A percentile compares a stretch with the other conserved stretches of the same genome.
phyloP scores from a whole-genome alignment of 2,113 vertebrate species.

The Alexandromys fortis region DNA sequence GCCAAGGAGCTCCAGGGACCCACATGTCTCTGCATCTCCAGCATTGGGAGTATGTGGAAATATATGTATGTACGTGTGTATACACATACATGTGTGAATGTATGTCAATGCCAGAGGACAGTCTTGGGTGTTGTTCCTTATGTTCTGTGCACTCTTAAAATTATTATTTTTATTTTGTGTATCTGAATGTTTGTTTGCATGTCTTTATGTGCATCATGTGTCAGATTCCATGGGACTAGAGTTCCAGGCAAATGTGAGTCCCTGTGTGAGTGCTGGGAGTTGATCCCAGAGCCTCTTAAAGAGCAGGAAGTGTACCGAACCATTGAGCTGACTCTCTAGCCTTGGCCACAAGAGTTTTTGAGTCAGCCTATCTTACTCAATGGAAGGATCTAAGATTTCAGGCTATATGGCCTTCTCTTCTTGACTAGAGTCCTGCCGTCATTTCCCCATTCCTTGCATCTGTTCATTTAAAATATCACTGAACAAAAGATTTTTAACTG shows the following conservation, averaged over 20 bases:
- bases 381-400: conserved; percentile 35
- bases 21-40: neutral
- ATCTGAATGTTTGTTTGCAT: neutral
- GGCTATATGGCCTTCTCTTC: conserved; percentile 10
- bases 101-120: neutral
- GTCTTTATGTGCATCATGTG: too few species aligned
- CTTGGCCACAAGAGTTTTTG: neutral
- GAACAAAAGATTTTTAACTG: conserved; percentile 68
- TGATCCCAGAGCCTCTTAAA: neutral
- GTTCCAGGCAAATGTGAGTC: neutral
- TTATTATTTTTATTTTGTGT: neutral
- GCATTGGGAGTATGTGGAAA: neutral
- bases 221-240: neutral
- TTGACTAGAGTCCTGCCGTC: neutral
- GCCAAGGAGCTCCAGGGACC: neutral
- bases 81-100: too few species aligned
- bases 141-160: too few species aligned
- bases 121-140: too few species aligned
- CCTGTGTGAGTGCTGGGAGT: neutral
- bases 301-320: neutral
- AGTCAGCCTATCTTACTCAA: neutral
- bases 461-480: conserved; percentile 66
- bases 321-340: neutral
- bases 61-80: too few species aligned
- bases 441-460: neutral